Base-by-base conservation (phyloP, 2,797 vertebrate genomes). In the Chelon auratus region DNA sequence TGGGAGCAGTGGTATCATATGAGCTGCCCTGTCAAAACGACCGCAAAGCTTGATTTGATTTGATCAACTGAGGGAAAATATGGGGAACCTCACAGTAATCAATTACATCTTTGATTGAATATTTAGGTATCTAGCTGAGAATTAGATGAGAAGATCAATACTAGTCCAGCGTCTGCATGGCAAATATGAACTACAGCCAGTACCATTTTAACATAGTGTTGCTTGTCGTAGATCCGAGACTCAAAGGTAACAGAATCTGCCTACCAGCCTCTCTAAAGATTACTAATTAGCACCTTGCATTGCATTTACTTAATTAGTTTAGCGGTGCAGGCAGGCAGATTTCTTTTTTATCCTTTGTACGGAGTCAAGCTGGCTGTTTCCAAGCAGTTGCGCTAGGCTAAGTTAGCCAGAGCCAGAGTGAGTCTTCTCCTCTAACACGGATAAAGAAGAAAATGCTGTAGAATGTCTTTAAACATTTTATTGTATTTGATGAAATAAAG, bases 251-350 rank as follows among this genome's bases (percentile, higher is more conserved):
- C 12, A 52, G 36, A 45, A 52, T 24, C 22, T 37, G 15, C 30
- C 43, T 42, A 11, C 52, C 39, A 48, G 65, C 43, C 3, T 7
- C 20, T 22, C 47, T 69, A 24, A 65, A 50, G 61, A 37, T 55
- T 33, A 68, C 26, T 40, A 54, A 12, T 63, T 60, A 59, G 55
- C 26, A 43, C 9, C 6, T 55, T 52, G 22, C 22, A 53, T 45
- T 14, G 43, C 9, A 39, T 62, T 66, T 75, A 5, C 47, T 50
- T 36, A 61, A 53, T 67, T 58, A 67, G 61, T 68, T 40, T 51
- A 52, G 50, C 55, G 12, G 24, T 47, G 43, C 59, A 54, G 20
- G 18, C 51, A 42, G 36, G 52, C 30, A 9, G 20, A 57, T 53
- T 43, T 50, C 42, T 13, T 57, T 37, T 59, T 30, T 13, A 11